phyloP scores from a whole-genome alignment of 53 echinoderm and acorn worm genomes.

The Patiria pectinifera region DNA sequence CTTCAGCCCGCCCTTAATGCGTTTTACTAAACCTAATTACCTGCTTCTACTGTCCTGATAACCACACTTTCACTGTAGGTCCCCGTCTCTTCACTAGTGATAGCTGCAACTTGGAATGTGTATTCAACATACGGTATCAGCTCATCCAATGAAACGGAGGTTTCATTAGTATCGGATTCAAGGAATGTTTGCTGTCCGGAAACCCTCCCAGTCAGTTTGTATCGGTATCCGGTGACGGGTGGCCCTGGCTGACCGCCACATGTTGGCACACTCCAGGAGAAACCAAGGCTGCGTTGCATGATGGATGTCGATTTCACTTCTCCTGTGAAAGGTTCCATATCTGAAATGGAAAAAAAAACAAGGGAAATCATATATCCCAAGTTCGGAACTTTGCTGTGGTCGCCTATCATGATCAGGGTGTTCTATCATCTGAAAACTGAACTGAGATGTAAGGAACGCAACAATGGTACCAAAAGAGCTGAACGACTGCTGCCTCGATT shows the following conservation, averaged over 20 bases:
- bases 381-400: no score
- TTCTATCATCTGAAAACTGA: no score
- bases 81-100: background rate
- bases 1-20: background rate
- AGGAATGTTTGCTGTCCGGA: background rate
- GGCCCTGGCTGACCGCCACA: conserved; percentile 27
- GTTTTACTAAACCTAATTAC: conserved; percentile 6
- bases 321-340: background rate
- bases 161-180: background rate
- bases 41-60: conserved; percentile 17
- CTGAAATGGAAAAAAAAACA: no score
- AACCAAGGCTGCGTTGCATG: background rate
- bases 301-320: background rate
- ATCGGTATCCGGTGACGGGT: conserved; percentile 12
- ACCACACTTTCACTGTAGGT: background rate
- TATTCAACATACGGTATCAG: conserved; percentile 59
- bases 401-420: no score
- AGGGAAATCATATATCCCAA: no score
- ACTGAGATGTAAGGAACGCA: no score
- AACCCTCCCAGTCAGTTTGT: background rate
- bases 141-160: background rate
- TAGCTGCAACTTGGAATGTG: conserved; percentile 62
- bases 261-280: conserved; percentile 43
- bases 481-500: no score
- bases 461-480: no score